Conservation (phyloP, 2,113 vertebrate species). For the Tragelaphus buxtoni region DNA sequence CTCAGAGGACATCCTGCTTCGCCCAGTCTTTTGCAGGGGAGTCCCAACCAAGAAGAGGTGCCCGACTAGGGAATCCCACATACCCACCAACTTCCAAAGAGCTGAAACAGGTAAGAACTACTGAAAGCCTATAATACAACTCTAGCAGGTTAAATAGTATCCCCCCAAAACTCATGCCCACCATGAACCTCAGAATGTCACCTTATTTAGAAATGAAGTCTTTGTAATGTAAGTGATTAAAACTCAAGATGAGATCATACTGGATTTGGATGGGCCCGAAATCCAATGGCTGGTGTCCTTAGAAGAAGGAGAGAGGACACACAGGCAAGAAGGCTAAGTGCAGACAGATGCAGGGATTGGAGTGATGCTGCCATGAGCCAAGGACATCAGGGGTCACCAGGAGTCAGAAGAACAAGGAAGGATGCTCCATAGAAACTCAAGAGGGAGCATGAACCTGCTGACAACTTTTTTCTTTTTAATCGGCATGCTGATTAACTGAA, state of each 20-base stretch:
- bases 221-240: neutral
- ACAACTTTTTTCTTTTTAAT: neutral
- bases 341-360: neutral
- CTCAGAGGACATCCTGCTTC: neutral
- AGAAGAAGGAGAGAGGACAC: neutral
- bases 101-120: neutral
- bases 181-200: neutral
- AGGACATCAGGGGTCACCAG: neutral
- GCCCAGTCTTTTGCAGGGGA: neutral
- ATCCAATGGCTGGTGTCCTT: neutral
- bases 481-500: neutral
- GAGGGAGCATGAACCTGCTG: neutral
- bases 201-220: neutral
- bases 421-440: neutral
- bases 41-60: neutral
- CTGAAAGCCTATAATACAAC: neutral
- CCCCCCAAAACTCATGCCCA: neutral
- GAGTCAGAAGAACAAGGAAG: neutral
- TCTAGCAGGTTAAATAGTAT: neutral
- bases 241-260: neutral
- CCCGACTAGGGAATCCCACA: neutral
- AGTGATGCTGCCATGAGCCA: neutral
- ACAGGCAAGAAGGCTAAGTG: neutral
- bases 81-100: neutral
- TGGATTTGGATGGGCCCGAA: neutral